Evolutionary conservation across 2,113 vertebrate genomes (phyloP).

Genomic region (Xyrauchen texanus): DNA sequence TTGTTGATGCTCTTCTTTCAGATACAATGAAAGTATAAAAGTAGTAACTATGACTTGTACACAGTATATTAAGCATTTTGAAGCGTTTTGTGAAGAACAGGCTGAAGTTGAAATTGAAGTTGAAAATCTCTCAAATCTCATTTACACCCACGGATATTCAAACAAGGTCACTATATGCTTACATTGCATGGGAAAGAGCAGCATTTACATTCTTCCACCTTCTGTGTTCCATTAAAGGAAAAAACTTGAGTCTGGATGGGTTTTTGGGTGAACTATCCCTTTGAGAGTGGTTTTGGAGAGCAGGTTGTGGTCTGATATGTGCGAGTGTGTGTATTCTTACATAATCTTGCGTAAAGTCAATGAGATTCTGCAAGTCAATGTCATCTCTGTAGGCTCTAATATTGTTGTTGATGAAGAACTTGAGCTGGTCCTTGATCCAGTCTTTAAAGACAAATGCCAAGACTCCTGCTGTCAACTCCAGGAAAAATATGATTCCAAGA

Average conservation of each 20-base stretch:
- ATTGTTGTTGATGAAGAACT: slow-evolving; percentile 99
- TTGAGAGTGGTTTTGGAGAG: background rate
- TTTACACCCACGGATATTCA: too few relatives aligned
- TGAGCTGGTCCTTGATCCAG: slow-evolving; percentile 99
- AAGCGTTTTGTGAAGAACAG: too few relatives aligned
- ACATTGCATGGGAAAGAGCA: too few relatives aligned
- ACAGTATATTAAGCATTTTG: too few relatives aligned
- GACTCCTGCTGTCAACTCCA: slow-evolving; percentile 96
- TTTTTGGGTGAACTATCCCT: background rate
- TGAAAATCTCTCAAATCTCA: too few relatives aligned
- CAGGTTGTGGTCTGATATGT: too few relatives aligned
- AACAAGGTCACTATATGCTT: too few relatives aligned
- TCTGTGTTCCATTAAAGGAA: background rate
- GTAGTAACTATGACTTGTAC: too few relatives aligned
- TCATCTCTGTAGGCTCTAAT: slow-evolving; percentile 96
- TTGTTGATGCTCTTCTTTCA: too few relatives aligned
- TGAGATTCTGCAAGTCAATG: slow-evolving; percentile 97
- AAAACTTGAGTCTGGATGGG: background rate
- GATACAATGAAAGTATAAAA: too few relatives aligned
- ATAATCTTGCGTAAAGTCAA: slow-evolving; percentile 98
- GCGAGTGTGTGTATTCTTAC: slow-evolving; percentile 73
- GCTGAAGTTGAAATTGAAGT: too few relatives aligned
- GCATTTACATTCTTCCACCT: too few relatives aligned
- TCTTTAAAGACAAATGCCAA: slow-evolving; percentile 99
- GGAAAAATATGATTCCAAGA: slow-evolving; percentile 97